Base-by-base conservation (phyloP, 2,888 invertebrate genomes). In the Auanema sp. region DNA sequence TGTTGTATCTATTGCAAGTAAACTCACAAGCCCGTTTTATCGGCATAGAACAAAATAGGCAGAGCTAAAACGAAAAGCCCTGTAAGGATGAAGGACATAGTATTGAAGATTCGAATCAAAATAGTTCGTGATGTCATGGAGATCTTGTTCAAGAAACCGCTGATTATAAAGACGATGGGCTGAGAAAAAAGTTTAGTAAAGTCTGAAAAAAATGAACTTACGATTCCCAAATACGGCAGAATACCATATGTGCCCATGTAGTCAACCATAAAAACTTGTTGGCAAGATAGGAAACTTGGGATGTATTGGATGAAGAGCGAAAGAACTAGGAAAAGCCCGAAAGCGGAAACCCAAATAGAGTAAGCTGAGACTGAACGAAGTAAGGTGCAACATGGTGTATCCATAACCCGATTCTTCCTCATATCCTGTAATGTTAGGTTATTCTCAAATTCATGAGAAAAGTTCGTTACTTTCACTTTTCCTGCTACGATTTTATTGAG, bases 401-500 rank as follows among this genome's bases (percentile, higher is more conserved):
- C 56, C 5, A 53, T 57, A 11, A 64, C 60, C 33, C 74, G 66
- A 42, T 69, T 71, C 1, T 59, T 59, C 33, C 66, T 60, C 23
- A 71, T 57, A 23, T 69, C 60, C 63, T 63, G 44, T 25, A 61
- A 60, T n/a, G 25, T 5, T 41, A 21, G 43, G 11, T 12, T 14
- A 40, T n/a, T 14, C 6, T 2, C n/a, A 14, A 40, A 40, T 6
- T 3, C 23, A 33, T 58, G 61, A 60, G 44, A 16, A 21, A 24
- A 64, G 8, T 16, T 71, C 14, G 3, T 25, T 24, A 11, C 18
- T 41, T 67, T 33, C 11, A 74, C 71, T 64, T 80, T 81, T 54
- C 79, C 80, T 14, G 77, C 74, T 12, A 75, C 67, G 14, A 80
- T 77, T 60, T 68, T 54, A 53, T 79, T 79, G 64, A 81, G 57